Evolutionary conservation across 2,113 vertebrate species (phyloP).

Genomic region (Macaca mulatta): DNA sequence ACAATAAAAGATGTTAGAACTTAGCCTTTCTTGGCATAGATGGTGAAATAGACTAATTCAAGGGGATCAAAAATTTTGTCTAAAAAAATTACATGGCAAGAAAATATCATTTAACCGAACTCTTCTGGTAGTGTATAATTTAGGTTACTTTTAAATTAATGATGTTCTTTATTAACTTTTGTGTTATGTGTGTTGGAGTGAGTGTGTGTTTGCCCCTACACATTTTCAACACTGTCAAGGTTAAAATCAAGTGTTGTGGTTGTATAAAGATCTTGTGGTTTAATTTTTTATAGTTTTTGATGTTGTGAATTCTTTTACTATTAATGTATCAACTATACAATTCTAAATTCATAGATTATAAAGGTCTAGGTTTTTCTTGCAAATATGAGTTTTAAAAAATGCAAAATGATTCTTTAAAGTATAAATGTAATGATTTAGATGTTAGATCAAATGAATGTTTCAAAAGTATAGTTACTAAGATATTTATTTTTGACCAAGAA

Average conservation of each 20-base stretch:
- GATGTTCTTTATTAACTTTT: neutral
- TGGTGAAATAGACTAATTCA: neutral
- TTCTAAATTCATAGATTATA: neutral
- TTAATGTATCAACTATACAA: neutral
- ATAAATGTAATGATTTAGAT: neutral
- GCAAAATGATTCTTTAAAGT: neutral
- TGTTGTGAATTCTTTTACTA: neutral
- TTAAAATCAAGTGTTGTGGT: neutral
- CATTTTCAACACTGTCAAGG: neutral
- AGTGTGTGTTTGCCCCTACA: neutral
- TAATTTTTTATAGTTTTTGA: neutral
- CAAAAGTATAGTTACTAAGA: neutral
- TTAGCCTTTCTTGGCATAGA: constrained; percentile 4
- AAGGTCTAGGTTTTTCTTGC: neutral
- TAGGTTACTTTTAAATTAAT: neutral
- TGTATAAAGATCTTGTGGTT: neutral
- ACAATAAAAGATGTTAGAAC: neutral
- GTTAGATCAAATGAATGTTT: neutral
- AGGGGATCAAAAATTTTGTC: neutral
- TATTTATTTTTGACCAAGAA: neutral
- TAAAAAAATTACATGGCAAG: neutral
- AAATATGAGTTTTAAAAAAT: neutral
- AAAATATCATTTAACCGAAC: neutral
- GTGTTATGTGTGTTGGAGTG: neutral
- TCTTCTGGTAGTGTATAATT: neutral